phyloP scores from a whole-genome alignment of 2,888 invertebrate genomes.

The Drosophila mercatorum region DNA sequence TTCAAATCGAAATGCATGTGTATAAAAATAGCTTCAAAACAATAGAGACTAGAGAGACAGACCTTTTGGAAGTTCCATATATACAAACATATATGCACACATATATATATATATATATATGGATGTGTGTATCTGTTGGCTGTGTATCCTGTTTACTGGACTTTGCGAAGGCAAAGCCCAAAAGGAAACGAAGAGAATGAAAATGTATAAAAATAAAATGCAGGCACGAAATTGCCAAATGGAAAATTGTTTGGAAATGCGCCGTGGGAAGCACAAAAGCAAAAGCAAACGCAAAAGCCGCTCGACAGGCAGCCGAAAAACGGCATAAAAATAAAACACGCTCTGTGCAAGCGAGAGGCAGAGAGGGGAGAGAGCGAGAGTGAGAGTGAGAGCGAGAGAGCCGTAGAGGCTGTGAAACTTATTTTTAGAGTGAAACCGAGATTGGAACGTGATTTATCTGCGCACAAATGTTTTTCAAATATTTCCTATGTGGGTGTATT shows the following conservation, averaged over 20 bases:
- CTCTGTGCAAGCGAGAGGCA: not conserved
- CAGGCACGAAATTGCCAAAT: slow-evolving; percentile 53
- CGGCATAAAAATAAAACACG: slow-evolving; percentile 15
- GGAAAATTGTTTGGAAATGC: slow-evolving; percentile 52
- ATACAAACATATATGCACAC: not conserved
- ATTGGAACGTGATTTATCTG: slow-evolving; percentile 65
- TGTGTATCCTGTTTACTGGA: slow-evolving; percentile 48
- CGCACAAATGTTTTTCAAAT: slow-evolving; percentile 56
- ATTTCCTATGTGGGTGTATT: slow-evolving; percentile 54
- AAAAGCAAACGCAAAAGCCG: slow-evolving; percentile 61
- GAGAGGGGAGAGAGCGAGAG: slow-evolving; percentile 2
- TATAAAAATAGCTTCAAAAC: slow-evolving; percentile 57
- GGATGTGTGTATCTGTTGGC: slow-evolving; percentile 6
- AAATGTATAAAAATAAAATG: slow-evolving; percentile 48
- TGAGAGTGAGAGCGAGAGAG: not conserved
- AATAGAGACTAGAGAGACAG: slow-evolving; percentile 19
- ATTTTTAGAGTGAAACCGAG: slow-evolving; percentile 63
- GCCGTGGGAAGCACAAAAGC: slow-evolving; percentile 72
- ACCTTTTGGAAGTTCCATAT: slow-evolving; percentile 52
- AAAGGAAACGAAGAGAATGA: slow-evolving; percentile 59
- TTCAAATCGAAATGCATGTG: slow-evolving; percentile 25
- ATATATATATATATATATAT: not conserved
- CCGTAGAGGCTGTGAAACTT: slow-evolving; percentile 47
- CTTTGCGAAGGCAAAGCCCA: slow-evolving; percentile 76
- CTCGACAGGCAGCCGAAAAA: slow-evolving; percentile 45